phyloP scores from a whole-genome alignment of 2,113 vertebrate species.

The Rutilus rutilus region DNA sequence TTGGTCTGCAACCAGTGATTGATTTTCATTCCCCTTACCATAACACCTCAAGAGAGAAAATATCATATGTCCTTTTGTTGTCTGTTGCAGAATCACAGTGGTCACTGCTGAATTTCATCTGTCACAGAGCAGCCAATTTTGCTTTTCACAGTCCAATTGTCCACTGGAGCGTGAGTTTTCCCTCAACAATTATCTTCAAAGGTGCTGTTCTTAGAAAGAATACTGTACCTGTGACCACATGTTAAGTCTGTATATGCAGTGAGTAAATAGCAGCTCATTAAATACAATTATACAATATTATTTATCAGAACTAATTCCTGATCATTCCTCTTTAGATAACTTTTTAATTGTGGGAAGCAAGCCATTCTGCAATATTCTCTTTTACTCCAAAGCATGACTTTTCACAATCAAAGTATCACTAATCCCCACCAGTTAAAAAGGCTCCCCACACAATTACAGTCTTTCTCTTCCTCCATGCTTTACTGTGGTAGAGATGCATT shows the following conservation, averaged over 20 bases:
- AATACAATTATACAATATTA: not conserved
- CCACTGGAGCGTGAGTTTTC: not conserved
- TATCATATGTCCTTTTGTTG: not conserved
- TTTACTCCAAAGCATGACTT: no score
- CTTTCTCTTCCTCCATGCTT: no score
- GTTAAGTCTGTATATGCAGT: not conserved
- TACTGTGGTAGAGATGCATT: no score
- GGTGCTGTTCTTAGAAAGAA: not conserved
- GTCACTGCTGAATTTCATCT: slow-evolving; percentile 32
- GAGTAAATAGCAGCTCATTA: not conserved
- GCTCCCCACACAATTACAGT: no score
- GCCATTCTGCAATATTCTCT: no score
- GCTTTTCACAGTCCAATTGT: not conserved
- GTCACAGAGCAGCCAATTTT: slow-evolving; percentile 17
- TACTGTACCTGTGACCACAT: not conserved
- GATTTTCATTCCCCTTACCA: slow-evolving; percentile 32
- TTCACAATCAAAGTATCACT: no score
- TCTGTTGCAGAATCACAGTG: not conserved
- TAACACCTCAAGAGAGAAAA: slow-evolving; percentile 36
- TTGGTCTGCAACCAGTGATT: slow-evolving; percentile 38
- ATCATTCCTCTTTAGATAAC: no score
- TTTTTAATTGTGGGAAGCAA: no score
- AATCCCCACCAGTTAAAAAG: no score
- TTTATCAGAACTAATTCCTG: not conserved
- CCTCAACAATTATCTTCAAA: not conserved